Base-by-base conservation (phyloP, 2,113 vertebrate species). In the Aegithalos caudatus region DNA sequence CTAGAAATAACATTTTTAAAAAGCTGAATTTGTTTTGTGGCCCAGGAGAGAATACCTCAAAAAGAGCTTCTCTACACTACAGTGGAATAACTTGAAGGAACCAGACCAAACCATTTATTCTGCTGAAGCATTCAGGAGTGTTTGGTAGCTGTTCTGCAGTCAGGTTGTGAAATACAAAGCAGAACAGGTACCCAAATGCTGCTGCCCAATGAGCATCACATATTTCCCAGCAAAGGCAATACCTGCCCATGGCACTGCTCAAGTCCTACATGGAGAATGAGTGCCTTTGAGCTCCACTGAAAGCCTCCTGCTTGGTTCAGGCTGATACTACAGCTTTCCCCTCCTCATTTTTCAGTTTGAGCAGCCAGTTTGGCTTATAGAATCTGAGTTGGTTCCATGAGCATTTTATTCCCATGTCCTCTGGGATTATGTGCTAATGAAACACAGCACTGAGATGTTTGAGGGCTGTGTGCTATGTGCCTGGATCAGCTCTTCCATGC, bases 361-460 rank as follows among this genome's bases (percentile, higher is more conserved):
- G 58, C 85, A 90, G 79, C 54, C 45, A 29, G 28, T 40, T 67
- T 85, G 86, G 90, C 76, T 88, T 37, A n/a, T 0, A 53, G 71
- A 89, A 45, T 79, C 81, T 48, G 66, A 4, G 14, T 54, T 72
- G 42, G 37, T 73, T 93, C 92, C 86, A 78, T 83, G 33, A 1
- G 1, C 45, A 56, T 90, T 94, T 93, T 70, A 88, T 92, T 92
- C 69, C 67, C 4, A 0, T 65, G 58, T 95, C 85, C 42, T 61
- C 86, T 88, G 94, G 88, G 90, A 93, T 92, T 86, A 77, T 37
- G 67, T 54, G 67, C 72, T 96, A 95, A 96, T 93, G 88, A 96
- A 96, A 96, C 50, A 70, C 96, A 96, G 90, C 51, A 29, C 47
- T 0, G 31, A 81, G 64, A 72, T 66, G 76, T 67, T 53, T 50